Evolutionary conservation across 1,140 invertebrate species (phyloP).

Genomic region (Camponotus vicinus): DNA sequence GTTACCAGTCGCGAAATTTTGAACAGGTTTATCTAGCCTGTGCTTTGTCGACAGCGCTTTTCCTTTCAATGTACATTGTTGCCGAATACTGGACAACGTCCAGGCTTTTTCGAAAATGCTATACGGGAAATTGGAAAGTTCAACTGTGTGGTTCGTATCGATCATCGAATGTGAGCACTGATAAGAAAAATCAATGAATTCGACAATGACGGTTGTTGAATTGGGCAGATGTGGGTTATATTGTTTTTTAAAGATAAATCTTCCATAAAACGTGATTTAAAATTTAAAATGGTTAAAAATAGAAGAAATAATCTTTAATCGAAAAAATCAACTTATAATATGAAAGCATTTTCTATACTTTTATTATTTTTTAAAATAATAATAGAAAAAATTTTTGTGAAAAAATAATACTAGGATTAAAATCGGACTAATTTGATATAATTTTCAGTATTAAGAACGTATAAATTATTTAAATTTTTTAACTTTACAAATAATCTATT

Average conservation of each 20-base stretch:
- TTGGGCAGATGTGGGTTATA: not conserved
- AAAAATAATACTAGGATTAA: not conserved
- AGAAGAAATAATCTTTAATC: not conserved
- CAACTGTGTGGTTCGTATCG: not conserved
- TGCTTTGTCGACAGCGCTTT: not conserved
- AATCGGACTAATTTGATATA: not conserved
- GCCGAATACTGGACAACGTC: not conserved
- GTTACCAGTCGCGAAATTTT: not conserved
- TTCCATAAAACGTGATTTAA: not conserved
- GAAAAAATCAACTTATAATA: not conserved
- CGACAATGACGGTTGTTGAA: not conserved
- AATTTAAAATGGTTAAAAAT: not conserved
- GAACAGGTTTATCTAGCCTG: not conserved
- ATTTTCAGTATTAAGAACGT: not conserved
- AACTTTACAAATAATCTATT: not conserved
- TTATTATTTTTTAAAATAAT: not conserved
- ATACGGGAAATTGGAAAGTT: not conserved
- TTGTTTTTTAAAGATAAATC: not conserved
- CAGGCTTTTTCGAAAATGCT: not conserved
- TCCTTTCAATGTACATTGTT: not conserved
- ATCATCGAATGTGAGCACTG: not conserved
- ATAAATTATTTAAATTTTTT: not conserved
- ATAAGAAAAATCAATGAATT: not conserved
- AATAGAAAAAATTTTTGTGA: not conserved
- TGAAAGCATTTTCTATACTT: not conserved